Base-by-base conservation (phyloP, 2,888 invertebrate species). In the Eristalis intricaria region DNA sequence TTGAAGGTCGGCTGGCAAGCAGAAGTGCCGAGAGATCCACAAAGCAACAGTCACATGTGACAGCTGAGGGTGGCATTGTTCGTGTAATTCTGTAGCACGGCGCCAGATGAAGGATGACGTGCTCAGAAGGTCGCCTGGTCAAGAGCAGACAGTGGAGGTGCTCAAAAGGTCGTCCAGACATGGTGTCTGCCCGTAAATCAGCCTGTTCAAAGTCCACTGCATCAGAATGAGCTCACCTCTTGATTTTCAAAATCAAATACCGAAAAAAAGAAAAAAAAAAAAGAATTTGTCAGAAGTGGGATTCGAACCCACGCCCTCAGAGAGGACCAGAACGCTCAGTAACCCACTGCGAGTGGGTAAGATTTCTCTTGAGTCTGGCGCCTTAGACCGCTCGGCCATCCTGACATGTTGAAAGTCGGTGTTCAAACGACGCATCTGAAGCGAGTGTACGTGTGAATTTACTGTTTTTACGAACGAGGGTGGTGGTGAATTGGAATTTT, bases 371-470 rank as follows among this genome's bases (percentile, higher is more conserved):
- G 90, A 90, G 90, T 90, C 90, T 90, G 90, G 90, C 90, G 90
- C 90, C 90, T 90, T 90, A 90, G 90, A 90, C 90, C 90, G 90
- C 89, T 89, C 90, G 90, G 90, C 90, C 90, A 90, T 89, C 90
- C 90, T 90, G 90, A 90, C 89, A 32, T 32, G 32, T 32, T 32
- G 32, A 32, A 10, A 32, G 32, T 10, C 32, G 32, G 32, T 32
- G 32, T 32, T 32, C 32, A 32, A 8, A 32, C 10, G 8, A 8
- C 32, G 8, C n/a, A 43, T 43, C 5, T 43, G 40, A 43, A 40
- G 32, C 8, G 1, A 1, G 32, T 1, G 1, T 1, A 10, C 32
- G 32, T 8, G 32, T 10, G 32, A 1, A 5, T 32, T 3, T 3
- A 32, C 2, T 32, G 32, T 32, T 32, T 32, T 32, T 32, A 4